A percentile compares a stretch with the other conserved stretches of the same genome.
Evolutionary conservation across 2,113 vertebrate species (phyloP).

Genomic region (Gasterosteus nipponicus): DNA sequence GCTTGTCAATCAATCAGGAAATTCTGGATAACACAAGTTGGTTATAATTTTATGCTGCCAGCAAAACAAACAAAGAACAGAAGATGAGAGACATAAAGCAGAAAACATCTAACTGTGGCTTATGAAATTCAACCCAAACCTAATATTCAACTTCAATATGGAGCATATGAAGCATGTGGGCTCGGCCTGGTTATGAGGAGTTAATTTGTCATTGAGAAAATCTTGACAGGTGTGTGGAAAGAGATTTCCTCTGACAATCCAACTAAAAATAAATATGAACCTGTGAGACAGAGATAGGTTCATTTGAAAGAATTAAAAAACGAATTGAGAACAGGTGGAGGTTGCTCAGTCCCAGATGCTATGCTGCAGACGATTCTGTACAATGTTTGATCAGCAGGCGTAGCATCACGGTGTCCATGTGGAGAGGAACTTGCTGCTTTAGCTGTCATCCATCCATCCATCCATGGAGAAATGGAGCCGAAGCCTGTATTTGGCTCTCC

Average conservation of each 20-base stretch:
- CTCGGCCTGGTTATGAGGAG: conserved; percentile 19
- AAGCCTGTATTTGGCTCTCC: not conserved
- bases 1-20: conserved; percentile 25
- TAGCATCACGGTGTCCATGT: not conserved
- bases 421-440: not conserved
- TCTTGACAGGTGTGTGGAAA: conserved; percentile 29
- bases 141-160: conserved; percentile 33
- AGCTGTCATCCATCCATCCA: not conserved
- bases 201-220: conserved; percentile 39
- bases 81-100: not conserved
- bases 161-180: conserved; percentile 10
- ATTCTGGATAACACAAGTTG: conserved; percentile 1
- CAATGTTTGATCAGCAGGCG: not conserved
- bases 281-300: conserved; percentile 13
- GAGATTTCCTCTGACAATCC: conserved; percentile 41
- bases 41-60: conserved; percentile 10
- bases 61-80: conserved; percentile 39
- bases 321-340: conserved; percentile 18
- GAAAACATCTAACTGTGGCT: conserved; percentile 6
- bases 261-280: conserved; percentile 40
- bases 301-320: conserved; percentile 36
- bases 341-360: conserved; percentile 19
- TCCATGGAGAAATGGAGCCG: not conserved
- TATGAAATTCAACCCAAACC: conserved; percentile 42
- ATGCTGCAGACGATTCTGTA: conserved; percentile 3